Percentiles rank a stretch among this genome's conserved stretches.
These are phyloP conservation scores for Tenrec ecaudatus DNA, from an alignment of 2,113 vertebrate genomes.

Conservation along the genomic window DNA sequence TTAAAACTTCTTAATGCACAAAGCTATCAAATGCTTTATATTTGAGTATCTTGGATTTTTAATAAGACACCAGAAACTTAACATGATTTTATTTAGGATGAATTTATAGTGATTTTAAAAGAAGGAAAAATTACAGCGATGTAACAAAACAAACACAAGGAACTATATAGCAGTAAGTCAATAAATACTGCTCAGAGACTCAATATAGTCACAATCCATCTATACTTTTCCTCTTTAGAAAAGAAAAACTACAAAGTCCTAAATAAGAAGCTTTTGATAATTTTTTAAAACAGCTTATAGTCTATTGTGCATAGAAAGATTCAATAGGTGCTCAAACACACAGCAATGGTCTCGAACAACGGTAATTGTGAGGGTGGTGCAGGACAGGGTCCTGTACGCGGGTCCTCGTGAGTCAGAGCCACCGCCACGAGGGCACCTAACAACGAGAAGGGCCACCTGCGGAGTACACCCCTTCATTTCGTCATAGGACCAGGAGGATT, in stretches of 20 bases:
- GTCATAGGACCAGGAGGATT: background rate
- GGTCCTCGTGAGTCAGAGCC: no score
- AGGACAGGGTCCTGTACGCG: no score
- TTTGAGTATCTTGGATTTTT: constrained; percentile 6
- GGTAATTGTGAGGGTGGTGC: no score
- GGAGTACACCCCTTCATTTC: background rate
- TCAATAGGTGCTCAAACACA: background rate
- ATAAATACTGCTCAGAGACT: background rate
- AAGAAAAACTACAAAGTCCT: background rate
- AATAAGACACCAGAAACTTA: background rate
- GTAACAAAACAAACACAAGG: background rate
- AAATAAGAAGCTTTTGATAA: background rate
- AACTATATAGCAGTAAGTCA: background rate
- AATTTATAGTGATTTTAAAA: background rate
- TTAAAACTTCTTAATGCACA: constrained; percentile 25
- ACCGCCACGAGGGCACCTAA: background rate
- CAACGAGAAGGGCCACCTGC: no score
- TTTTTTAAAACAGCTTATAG: background rate
- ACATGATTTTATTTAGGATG: background rate
- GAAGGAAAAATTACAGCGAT: background rate
- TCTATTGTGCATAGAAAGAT: background rate
- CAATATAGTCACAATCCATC: background rate
- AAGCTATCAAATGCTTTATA: background rate
- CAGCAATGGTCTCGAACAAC: no score
- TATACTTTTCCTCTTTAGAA: background rate